These are phyloP conservation scores for Acanthis flammea DNA, from an alignment of 2,797 vertebrate species.

Conservation along the genomic window DNA sequence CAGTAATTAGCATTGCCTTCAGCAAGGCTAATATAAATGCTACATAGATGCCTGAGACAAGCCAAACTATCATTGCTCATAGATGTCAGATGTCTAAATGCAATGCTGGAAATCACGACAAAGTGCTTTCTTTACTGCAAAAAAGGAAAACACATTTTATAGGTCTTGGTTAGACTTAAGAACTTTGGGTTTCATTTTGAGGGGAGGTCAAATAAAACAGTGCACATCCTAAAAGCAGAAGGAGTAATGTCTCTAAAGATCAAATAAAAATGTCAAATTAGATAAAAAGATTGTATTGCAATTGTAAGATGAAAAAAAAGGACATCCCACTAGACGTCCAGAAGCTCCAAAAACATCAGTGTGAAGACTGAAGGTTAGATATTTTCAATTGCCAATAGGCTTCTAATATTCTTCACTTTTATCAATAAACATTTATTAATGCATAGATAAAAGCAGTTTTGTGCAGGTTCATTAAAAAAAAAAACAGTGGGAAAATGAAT, in stretches of 20 bases:
- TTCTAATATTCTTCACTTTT: background rate
- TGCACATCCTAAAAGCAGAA: background rate
- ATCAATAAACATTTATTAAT: background rate
- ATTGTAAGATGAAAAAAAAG: background rate
- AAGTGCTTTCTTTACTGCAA: background rate
- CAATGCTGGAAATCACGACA: background rate
- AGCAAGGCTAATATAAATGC: background rate
- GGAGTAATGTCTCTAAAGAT: background rate
- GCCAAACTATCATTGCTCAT: background rate
- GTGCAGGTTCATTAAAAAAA: background rate
- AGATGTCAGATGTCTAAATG: background rate
- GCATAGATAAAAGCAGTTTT: background rate
- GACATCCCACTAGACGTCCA: background rate
- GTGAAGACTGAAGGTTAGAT: background rate
- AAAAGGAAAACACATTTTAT: background rate
- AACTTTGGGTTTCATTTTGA: background rate
- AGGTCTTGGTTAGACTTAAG: background rate
- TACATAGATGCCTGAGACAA: background rate
- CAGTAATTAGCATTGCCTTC: background rate
- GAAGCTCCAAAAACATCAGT: background rate
- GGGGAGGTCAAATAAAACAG: background rate
- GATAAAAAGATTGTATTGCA: background rate
- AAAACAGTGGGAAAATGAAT: background rate
- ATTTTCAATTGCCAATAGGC: background rate
- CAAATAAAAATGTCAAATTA: background rate